Percentiles rank a stretch among this genome's conserved stretches.
These are phyloP conservation scores for Heterocephalus glaber DNA, from an alignment of 2,113 vertebrate genomes.

Conservation along the genomic window DNA sequence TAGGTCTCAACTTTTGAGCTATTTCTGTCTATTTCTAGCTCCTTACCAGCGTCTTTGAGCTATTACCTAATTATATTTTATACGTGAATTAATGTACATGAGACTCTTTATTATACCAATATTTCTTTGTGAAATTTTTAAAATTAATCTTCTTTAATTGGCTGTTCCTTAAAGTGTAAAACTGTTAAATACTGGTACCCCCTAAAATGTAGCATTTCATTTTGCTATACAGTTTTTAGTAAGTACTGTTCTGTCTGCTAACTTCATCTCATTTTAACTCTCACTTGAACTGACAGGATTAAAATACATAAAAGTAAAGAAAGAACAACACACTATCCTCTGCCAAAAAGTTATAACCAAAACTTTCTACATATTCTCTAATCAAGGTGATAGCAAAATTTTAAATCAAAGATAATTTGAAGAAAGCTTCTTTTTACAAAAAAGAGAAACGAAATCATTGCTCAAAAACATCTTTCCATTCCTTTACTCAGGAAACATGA, in stretches of 20 bases:
- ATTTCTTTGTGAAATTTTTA: constrained; percentile 40
- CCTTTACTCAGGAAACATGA: background rate
- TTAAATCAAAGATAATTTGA: background rate
- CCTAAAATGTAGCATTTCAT: constrained; percentile 13
- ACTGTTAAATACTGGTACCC: background rate
- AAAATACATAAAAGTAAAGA: constrained; percentile 26
- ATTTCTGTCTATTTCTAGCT: constrained; percentile 3
- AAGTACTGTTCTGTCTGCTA: background rate
- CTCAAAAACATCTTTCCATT: constrained; percentile 19
- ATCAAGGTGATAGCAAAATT: background rate
- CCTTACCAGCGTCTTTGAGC: background rate
- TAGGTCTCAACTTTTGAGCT: background rate
- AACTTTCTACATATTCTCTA: background rate
- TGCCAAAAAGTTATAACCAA: background rate
- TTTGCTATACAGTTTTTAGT: background rate
- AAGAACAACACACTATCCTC: background rate
- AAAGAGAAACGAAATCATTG: background rate
- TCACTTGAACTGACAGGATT: background rate
- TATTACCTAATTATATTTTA: background rate
- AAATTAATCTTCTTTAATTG: constrained; percentile 42
- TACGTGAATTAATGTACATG: constrained; percentile 5
- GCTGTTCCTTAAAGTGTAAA: background rate
- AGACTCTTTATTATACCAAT: background rate
- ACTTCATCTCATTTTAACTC: background rate
- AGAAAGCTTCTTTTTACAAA: constrained; percentile 30